phyloP scores from a whole-genome alignment of 2,888 invertebrate species.

The Adela reaumurella region DNA sequence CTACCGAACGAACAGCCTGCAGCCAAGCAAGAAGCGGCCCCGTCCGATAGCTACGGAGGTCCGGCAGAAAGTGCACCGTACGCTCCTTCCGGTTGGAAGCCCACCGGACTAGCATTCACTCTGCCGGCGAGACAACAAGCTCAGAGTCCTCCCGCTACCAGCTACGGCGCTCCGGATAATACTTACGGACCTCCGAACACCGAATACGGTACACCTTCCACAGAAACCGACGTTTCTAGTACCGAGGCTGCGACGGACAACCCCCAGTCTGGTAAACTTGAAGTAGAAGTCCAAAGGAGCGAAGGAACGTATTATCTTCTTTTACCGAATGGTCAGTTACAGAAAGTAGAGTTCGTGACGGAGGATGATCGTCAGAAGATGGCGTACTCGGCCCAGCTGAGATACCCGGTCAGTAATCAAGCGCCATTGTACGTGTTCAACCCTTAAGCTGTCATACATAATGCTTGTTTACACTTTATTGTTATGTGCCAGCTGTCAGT shows the following conservation, averaged over 20 bases:
- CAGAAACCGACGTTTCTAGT: constrained; percentile 16
- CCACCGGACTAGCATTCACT: constrained; percentile 32
- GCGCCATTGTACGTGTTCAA: constrained; percentile 32
- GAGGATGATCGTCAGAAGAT: constrained; percentile 50
- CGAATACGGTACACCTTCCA: constrained; percentile 27
- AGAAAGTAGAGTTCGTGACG: constrained; percentile 57
- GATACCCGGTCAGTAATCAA: constrained; percentile 31
- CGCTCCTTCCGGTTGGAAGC: constrained; percentile 43
- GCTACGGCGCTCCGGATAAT: constrained; percentile 30
- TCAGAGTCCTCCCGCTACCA: constrained; percentile 22
- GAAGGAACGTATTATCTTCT: constrained; percentile 61
- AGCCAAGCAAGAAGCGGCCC: constrained; percentile 16
- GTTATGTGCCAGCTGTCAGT: too few relatives aligned
- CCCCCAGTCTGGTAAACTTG: constrained; percentile 29
- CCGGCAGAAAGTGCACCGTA: constrained; percentile 26
- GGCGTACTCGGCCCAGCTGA: constrained; percentile 58
- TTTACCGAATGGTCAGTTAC: constrained; percentile 61
- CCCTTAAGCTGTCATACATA: too few relatives aligned
- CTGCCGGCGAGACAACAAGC: constrained; percentile 27
- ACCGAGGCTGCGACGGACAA: constrained; percentile 22
- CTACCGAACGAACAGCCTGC: constrained; percentile 36
- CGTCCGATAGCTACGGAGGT: constrained; percentile 23
- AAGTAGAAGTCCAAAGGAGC: constrained; percentile 42
- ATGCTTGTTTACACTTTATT: too few relatives aligned
- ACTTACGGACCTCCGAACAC: constrained; percentile 28